These are phyloP conservation scores for Lepidotrigona ventralis DNA, from an alignment of 1,140 invertebrate genomes.

Conservation along the genomic window DNA sequence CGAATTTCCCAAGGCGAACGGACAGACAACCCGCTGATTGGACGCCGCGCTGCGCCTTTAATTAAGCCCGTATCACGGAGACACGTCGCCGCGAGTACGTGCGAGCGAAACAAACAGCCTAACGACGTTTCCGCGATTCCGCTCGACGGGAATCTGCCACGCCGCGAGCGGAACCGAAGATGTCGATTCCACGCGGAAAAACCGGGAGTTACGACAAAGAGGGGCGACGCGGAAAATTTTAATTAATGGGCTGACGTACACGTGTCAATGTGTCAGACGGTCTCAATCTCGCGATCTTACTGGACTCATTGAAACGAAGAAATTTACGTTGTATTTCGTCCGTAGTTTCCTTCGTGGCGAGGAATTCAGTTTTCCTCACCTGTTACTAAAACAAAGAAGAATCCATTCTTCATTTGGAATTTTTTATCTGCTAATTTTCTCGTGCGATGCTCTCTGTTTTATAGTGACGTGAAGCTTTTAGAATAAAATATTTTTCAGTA, in stretches of 20 bases:
- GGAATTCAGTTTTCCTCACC: no score
- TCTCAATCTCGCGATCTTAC: background rate
- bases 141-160: background rate
- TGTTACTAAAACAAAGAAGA: no score
- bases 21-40: conserved; percentile 2
- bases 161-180: background rate
- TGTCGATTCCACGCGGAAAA: background rate
- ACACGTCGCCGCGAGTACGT: background rate
- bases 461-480: no score
- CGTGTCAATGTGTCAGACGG: no score
- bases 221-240: background rate
- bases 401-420: no score
- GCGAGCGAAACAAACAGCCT: conserved; percentile 18
- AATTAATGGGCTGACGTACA: background rate
- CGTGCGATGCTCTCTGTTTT: no score
- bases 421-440: no score
- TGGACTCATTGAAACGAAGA: no score
- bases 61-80: conserved; percentile 3
- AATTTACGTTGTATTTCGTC: no score
- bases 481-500: no score
- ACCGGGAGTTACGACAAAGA: background rate
- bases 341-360: no score
- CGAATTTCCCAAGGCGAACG: conserved; percentile 7
- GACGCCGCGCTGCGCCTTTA: conserved; percentile 1
- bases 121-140: conserved; percentile 10